These are phyloP conservation scores for Acyrthosiphon pisum DNA, from an alignment of 1,140 invertebrate species.

Conservation along the genomic window DNA sequence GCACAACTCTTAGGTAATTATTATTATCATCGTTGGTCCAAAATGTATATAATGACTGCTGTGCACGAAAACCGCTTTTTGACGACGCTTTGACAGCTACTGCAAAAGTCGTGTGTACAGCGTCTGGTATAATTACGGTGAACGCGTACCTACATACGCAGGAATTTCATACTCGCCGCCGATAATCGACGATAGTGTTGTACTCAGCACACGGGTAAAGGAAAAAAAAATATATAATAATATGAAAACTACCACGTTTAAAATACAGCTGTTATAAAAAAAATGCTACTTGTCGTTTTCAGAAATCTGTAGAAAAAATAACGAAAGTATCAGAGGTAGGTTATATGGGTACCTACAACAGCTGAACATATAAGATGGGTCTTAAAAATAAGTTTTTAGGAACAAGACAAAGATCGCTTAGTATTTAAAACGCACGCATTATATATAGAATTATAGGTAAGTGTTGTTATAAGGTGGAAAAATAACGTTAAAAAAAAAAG, in stretches of 20 bases:
- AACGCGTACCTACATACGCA: background rate
- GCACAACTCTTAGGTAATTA: background rate
- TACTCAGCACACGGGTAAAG: background rate
- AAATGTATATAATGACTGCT: background rate
- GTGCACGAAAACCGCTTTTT: slow-evolving; percentile 8
- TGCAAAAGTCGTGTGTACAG: background rate
- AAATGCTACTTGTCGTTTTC: background rate
- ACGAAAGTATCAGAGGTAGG: too few species aligned
- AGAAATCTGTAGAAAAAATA: too few species aligned
- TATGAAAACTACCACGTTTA: background rate
- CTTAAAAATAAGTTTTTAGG: background rate
- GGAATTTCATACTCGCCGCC: background rate
- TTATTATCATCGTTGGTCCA: background rate
- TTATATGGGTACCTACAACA: too few species aligned
- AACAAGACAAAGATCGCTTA: background rate
- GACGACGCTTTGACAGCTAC: slow-evolving; percentile 6
- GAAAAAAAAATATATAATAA: background rate
- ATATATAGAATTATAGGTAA: background rate
- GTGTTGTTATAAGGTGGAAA: background rate
- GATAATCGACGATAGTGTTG: background rate
- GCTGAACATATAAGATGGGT: too few species aligned
- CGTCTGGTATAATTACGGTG: background rate
- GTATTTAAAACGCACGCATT: background rate
- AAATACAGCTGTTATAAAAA: background rate
- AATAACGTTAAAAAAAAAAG: background rate